Evolutionary conservation across 2,888 invertebrate species (phyloP).

Genomic region (Brachyopa scutellaris): DNA sequence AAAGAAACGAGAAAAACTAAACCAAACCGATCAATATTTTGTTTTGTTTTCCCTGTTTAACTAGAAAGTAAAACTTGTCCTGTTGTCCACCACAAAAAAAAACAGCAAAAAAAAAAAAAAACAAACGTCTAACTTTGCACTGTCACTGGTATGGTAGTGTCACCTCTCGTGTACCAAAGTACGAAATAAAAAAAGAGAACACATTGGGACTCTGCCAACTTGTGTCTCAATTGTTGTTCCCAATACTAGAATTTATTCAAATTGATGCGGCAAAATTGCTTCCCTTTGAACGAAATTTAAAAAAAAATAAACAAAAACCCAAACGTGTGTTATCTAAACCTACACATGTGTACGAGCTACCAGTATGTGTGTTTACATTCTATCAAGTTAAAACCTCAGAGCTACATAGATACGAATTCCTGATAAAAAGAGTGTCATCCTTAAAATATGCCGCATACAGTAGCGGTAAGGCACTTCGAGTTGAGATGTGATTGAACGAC

Average conservation of each 20-base stretch:
- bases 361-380: too few relatives aligned
- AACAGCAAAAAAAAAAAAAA: slow-evolving; percentile 23
- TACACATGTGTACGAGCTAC: too few relatives aligned
- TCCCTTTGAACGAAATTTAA: slow-evolving; percentile 42
- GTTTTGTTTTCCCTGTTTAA: slow-evolving; percentile 19
- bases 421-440: slow-evolving; percentile 36
- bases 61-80: slow-evolving; percentile 64
- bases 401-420: neutral
- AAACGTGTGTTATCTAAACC: neutral
- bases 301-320: neutral
- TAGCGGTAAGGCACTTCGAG: neutral
- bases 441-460: slow-evolving; percentile 25
- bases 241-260: slow-evolving; percentile 59
- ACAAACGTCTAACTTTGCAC: slow-evolving; percentile 29
- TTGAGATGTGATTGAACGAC: slow-evolving; percentile 35
- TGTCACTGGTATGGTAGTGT: slow-evolving; percentile 33
- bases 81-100: neutral
- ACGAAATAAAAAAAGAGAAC: slow-evolving; percentile 3
- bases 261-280: slow-evolving; percentile 69
- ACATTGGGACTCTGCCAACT: slow-evolving; percentile 62
- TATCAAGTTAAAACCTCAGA: neutral
- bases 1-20: slow-evolving; percentile 12
- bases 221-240: slow-evolving; percentile 58
- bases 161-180: slow-evolving; percentile 32
- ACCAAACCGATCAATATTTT: slow-evolving; percentile 34